A percentile compares a stretch with the other conserved stretches of the same genome.
Evolutionary conservation across 2,797 vertebrate species (phyloP).

Genomic region (Anguilla obscura): DNA sequence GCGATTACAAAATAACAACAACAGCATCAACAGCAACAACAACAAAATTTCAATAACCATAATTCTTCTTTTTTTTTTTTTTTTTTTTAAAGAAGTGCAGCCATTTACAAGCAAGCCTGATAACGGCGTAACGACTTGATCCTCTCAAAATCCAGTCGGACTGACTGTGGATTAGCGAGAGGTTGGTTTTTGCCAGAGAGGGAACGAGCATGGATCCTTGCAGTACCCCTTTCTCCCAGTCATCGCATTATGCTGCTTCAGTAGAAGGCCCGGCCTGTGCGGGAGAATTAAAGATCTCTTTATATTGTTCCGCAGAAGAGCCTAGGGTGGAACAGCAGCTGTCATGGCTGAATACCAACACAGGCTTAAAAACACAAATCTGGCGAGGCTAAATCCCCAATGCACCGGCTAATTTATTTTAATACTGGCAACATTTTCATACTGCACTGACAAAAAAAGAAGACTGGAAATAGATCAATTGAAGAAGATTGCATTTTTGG

Average conservation of each 20-base stretch:
- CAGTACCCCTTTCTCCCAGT: neutral
- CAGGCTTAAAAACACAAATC: slow-evolving; percentile 41
- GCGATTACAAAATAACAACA: slow-evolving; percentile 51
- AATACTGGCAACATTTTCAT: slow-evolving; percentile 47
- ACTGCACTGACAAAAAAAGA: slow-evolving; percentile 44
- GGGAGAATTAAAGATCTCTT: slow-evolving; percentile 38
- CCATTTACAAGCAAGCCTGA: neutral
- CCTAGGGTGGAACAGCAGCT: slow-evolving; percentile 53
- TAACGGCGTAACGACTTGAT: neutral
- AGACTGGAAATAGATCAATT: slow-evolving; percentile 37
- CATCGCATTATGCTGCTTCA: neutral
- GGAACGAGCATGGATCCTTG: neutral
- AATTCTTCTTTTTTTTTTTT: neutral
- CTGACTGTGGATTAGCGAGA: neutral
- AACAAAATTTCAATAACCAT: slow-evolving; percentile 46
- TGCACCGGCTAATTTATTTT: slow-evolving; percentile 50
- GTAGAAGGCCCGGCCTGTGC: slow-evolving; percentile 16
- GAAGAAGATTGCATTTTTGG: slow-evolving; percentile 38
- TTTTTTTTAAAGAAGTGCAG: neutral
- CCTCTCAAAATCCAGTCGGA: neutral
- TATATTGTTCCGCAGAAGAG: slow-evolving; percentile 43
- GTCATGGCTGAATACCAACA: slow-evolving; percentile 54
- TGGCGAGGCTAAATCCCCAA: slow-evolving; percentile 46
- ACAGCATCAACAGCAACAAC: slow-evolving; percentile 49
- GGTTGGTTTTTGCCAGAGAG: neutral